Percentiles rank a stretch among this genome's conserved stretches.
Evolutionary conservation across 2,888 invertebrate genomes (phyloP).

Genomic region (Slavum lentiscoides): DNA sequence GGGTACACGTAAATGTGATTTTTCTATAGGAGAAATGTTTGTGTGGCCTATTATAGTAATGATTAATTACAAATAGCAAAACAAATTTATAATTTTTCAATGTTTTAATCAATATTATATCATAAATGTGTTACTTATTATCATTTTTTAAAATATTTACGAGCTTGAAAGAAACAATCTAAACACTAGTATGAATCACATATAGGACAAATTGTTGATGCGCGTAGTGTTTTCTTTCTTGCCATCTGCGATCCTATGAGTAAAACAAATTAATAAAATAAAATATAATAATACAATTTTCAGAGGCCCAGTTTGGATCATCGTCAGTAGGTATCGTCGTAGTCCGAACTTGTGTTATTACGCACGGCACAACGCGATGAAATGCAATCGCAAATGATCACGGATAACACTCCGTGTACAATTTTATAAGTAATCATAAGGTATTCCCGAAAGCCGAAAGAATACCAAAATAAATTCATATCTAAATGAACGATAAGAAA

Average conservation of each 20-base stretch:
- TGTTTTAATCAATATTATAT: slow-evolving; percentile 13
- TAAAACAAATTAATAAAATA: too few species aligned
- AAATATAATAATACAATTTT: too few species aligned
- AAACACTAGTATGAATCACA: neutral
- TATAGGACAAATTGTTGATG: too few species aligned
- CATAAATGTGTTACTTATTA: neutral
- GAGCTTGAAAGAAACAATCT: slow-evolving; percentile 18
- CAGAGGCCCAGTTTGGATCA: too few species aligned
- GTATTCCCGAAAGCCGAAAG: neutral
- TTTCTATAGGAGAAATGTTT: neutral
- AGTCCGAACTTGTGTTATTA: too few species aligned
- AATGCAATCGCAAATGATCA: too few species aligned
- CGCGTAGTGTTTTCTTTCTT: too few species aligned
- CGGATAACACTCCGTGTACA: too few species aligned
- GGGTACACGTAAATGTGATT: slow-evolving; percentile 17
- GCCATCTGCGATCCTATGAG: too few species aligned
- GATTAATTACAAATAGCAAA: slow-evolving; percentile 25
- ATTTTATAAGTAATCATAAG: neutral
- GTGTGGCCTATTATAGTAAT: slow-evolving; percentile 10
- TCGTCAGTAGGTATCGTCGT: too few species aligned
- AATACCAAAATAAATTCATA: slow-evolving; percentile 10
- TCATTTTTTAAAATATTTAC: slow-evolving; percentile 1
- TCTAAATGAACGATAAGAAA: slow-evolving; percentile 13
- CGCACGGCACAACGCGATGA: too few species aligned
- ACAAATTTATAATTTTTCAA: slow-evolving; percentile 27